These are phyloP conservation scores for Parazoanthus darwini DNA, from an alignment of 92 coral and sea anemone genomes.

Conservation along the genomic window DNA sequence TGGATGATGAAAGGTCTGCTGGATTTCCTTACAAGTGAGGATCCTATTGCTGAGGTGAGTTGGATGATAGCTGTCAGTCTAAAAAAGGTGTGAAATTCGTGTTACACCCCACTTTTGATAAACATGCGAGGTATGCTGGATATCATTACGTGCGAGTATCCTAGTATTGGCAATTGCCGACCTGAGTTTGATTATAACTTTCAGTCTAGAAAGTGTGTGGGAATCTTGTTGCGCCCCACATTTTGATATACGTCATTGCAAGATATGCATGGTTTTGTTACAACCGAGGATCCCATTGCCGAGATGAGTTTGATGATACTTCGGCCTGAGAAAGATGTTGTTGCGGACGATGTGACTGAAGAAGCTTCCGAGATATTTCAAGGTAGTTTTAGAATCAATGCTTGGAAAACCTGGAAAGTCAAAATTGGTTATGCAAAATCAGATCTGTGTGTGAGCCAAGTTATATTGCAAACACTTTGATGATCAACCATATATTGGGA, in stretches of 20 bases:
- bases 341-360: neutral
- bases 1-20: slow-evolving; percentile 99
- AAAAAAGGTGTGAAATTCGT: no score
- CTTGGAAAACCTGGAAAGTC: no score
- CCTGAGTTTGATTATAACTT: slow-evolving; percentile 46
- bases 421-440: no score
- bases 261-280: slow-evolving; percentile 91
- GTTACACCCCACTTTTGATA: slow-evolving; percentile 16
- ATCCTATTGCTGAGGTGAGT: slow-evolving; percentile 88
- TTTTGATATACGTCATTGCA: slow-evolving; percentile 58
- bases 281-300: slow-evolving; percentile 80
- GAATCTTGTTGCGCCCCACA: slow-evolving; percentile 26
- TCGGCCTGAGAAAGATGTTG: no score
- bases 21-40: slow-evolving; percentile 90
- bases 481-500: no score
- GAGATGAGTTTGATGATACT: slow-evolving; percentile 58
- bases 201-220: neutral
- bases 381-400: no score
- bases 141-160: slow-evolving; percentile 80
- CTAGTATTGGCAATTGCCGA: slow-evolving; percentile 71
- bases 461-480: no score
- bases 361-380: neutral
- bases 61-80: neutral
- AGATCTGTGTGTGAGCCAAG: no score
- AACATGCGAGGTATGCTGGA: slow-evolving; percentile 88